Evolutionary conservation across 2,797 vertebrate genomes (phyloP), one percentile per base, ranked within the genome.

Genomic region (Zenarchopterus dispar): DNA sequence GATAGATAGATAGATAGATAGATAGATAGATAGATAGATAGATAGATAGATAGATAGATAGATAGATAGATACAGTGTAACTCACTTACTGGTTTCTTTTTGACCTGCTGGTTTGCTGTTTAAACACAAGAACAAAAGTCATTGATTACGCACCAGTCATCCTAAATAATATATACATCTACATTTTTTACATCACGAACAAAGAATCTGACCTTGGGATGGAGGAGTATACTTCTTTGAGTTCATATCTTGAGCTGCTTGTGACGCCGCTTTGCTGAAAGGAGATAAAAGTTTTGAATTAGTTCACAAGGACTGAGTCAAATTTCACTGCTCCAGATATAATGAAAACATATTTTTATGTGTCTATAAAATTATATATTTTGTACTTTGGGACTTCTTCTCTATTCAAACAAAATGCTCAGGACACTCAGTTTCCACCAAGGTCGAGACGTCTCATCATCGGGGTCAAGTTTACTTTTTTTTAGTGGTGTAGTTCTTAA

Each of bases 81-180:
- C 36, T 39, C 36, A 95, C 96, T 96, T 94, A 99, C 97, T 93
- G 96, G 97, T 93, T 97, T 99, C 94, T 98, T 98, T 94, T 98
- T 99, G 92, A 97, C 97, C 89, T 99, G 98, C 90, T 98, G 96
- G 93, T 91, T 92, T 73, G 90, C 90, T 92, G 74, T 57, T 76
- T 2, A 58, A 17, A 33, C 10, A 61, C 6, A 19, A 48, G 87
- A 70, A 91, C 80, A 11, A 16, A 3, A 18, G 5, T 3, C 2
- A 24, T 44, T 8, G n/a, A 76, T 58, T 71, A 43, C 21, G 45
- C 54, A 61, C 1, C 4, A 9, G 11, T 63, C 41, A 18, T 17
- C n/a, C 6, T 0, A 16, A 39, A 48, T 16, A 26, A 15, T 18
- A 47, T 23, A 55, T 1, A 54, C 16, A 15, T 17, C 3, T 28